Evolutionary conservation across 2,888 invertebrate species (phyloP), one percentile per base, ranked within the genome.

Genomic region (Alloplasta piceator): DNA sequence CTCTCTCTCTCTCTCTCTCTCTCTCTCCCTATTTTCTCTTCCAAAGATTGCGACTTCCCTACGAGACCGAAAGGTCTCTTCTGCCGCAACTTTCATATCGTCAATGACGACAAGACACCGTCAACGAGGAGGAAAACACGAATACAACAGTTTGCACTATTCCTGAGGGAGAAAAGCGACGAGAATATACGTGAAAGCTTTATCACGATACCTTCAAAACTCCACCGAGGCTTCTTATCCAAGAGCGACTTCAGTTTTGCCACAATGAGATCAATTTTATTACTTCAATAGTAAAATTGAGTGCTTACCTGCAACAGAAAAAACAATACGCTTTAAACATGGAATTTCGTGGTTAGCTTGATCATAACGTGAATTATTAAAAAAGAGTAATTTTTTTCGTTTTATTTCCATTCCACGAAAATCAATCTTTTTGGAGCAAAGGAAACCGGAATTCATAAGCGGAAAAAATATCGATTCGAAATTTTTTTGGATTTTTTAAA

Each of bases 241-340:
- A 56, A 7, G 10, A 2, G n/a, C 50, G 12, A 38, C 39, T 48
- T 26, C 64, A 43, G 58, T 75, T 70, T 64, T 46, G 38, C 41
- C 79, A 60, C 26, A 64, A 38, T 66, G 26, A 7, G 52, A 26
- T 58, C 52, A 74, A 78, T 71, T 75, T 55, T 60, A 82, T 78
- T 82, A 61, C 48, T 39, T 41, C 66, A 48, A 60, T 38, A 41
- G 52, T 61, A 77, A 26, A 26, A 73, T 80, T 26, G 48, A 60
- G 41, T 71, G 72, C 81, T 82, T 83, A 84, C 82, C 82, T 81
- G 84, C 26, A 81, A 84, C 79, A 78, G 61, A 74, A 74, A 66
- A 82, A 66, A 70, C 0, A 5, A 12, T 50, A 48, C 26, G 50
- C 14, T 64, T 63, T 48, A 26, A 26, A 26, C 26, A 26, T 26